Conservation (phyloP, 2,113 vertebrate species). For the Accipiter virgatus region DNA sequence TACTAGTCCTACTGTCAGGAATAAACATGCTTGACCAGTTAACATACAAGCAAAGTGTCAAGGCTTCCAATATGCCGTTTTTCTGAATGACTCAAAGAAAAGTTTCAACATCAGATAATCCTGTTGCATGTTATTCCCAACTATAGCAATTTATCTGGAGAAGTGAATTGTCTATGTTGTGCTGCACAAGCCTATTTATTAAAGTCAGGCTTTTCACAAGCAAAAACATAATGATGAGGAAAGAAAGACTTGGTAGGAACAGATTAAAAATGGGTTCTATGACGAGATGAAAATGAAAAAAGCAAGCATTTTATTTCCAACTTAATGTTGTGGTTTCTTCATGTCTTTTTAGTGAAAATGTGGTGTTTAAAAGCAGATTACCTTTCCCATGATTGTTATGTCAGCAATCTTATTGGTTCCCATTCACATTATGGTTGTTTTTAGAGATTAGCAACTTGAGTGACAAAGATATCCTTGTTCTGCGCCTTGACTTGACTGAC, state of each 20-base stretch:
- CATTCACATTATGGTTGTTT: background rate
- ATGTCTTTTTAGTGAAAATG: background rate
- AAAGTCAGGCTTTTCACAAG: background rate
- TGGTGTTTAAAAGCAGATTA: background rate
- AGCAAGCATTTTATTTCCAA: background rate
- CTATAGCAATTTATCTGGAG: background rate
- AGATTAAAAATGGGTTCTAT: background rate
- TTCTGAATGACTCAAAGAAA: background rate
- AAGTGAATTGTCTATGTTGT: background rate
- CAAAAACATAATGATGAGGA: background rate
- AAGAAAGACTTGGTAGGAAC: background rate
- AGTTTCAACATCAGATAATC: background rate
- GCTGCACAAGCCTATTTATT: background rate
- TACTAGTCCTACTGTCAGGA: background rate
- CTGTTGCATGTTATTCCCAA: background rate
- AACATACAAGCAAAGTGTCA: background rate
- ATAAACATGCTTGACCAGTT: background rate
- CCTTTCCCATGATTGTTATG: background rate
- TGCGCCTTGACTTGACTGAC: conserved; percentile 88
- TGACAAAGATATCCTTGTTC: conserved; percentile 85
- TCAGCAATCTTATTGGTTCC: background rate
- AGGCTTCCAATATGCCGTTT: background rate
- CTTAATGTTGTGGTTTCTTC: background rate
- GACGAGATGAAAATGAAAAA: background rate
- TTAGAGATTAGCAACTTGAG: conserved; percentile 81